A percentile compares a stretch with the other conserved stretches of the same genome.
These are phyloP conservation scores for Schizothorax lantsangensis DNA, from an alignment of 2,797 vertebrate genomes.

Conservation along the genomic window DNA sequence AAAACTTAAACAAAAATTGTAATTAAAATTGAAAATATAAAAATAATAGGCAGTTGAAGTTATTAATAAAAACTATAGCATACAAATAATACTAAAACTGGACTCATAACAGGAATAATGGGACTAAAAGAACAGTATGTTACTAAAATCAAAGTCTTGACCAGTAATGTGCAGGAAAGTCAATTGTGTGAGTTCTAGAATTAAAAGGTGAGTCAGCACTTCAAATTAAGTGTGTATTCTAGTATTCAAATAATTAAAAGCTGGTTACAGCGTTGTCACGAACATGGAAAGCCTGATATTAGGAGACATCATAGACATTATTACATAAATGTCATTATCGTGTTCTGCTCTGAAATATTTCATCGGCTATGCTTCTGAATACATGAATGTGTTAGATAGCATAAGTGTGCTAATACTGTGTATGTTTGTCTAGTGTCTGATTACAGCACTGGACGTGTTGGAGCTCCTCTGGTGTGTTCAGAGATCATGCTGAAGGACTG, in stretches of 20 bases:
- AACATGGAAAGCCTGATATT: neutral
- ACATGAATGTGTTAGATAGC: neutral
- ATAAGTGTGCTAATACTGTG: neutral
- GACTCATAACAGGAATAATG: too few species aligned
- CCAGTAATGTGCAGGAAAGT: too few species aligned
- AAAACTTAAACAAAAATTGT: too few species aligned
- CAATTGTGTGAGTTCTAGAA: too few species aligned
- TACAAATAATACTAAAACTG: too few species aligned
- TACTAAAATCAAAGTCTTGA: too few species aligned
- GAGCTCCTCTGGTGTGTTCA: slow-evolving; percentile 93
- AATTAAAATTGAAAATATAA: too few species aligned
- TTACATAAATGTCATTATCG: neutral
- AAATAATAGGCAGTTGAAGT: too few species aligned
- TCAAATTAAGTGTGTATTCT: neutral
- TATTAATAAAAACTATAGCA: too few species aligned
- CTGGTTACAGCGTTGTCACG: neutral
- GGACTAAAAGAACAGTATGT: too few species aligned
- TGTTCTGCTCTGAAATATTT: neutral
- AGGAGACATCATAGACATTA: neutral
- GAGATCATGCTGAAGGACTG: slow-evolving; percentile 93
- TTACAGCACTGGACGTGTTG: slow-evolving; percentile 94
- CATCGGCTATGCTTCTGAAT: neutral
- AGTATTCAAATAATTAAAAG: neutral
- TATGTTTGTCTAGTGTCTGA: slow-evolving; percentile 84
- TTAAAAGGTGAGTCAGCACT: too few species aligned